Evolutionary conservation across 1,140 invertebrate genomes (phyloP), one percentile per base, ranked within the genome.

Genomic region (Acromyrmex echinatior): DNA sequence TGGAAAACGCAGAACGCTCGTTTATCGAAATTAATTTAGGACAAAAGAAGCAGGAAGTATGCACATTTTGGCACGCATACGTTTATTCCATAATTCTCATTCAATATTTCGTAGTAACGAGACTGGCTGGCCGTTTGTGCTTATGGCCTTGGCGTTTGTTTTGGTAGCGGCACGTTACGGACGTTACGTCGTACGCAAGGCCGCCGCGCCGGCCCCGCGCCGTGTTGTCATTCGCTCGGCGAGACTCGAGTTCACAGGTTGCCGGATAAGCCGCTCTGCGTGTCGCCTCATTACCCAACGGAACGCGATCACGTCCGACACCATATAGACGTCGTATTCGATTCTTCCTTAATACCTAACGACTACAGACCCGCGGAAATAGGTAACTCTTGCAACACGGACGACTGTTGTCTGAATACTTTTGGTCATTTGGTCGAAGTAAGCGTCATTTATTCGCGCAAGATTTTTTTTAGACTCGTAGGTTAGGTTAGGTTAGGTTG

Each of bases 111-210:
- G 35, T 14, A 35, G 5, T 12, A 14, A n/a, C 65, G 65, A 21
- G 10, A n/a, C 3, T 21, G 65, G 3, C 65, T 39, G 65, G 10
- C 9, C 65, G 65, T 68, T 45, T 45, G 65, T 45, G n/a, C 45
- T 14, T 68, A 68, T n/a, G 35, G n/a, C 35, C 28, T 68, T 68
- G 35, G n/a, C 25, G n/a, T 68, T 68, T 68, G 65, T 68, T 68
- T 66, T 45, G 65, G n/a, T 45, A 45, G 4, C 65, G n/a, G 35
- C 35, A 45, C 65, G 31, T 66, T 66, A 39, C 31, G 35, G n/a
- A 45, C 65, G 31, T 66, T 66, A 39, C 31, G 31, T 39, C 65
- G n/a, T 25, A 68, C 65, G 35, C 65, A 68, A 68, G 65, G 65
- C 10, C 35, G 65, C 65, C 35, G 18, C 65, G 35, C 35, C 39